Conservation (phyloP, 1,140 invertebrate species). For the Trichoplusia ni region DNA sequence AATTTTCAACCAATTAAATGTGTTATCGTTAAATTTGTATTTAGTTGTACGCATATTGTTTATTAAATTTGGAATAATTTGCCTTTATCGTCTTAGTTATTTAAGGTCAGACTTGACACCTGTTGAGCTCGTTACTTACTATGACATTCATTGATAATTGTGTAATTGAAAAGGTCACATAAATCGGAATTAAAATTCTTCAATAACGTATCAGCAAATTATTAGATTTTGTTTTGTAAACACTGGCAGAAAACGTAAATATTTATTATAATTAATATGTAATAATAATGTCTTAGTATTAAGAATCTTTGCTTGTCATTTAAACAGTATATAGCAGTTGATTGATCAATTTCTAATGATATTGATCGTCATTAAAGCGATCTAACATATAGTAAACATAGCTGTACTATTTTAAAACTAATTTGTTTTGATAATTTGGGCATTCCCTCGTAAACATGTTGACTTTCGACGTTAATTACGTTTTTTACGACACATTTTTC, state of each 20-base stretch:
- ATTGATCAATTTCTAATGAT: too few species aligned
- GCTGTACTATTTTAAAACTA: not conserved
- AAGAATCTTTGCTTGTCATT: too few species aligned
- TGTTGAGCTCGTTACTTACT: not conserved
- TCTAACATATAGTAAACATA: too few species aligned
- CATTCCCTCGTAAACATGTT: not conserved
- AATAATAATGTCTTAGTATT: constrained; percentile 45
- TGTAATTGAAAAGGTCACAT: not conserved
- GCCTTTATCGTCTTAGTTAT: not conserved
- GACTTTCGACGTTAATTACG: not conserved
- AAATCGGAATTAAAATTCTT: constrained; percentile 27
- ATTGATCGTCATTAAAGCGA: too few species aligned
- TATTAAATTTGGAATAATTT: not conserved
- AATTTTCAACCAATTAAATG: constrained; percentile 21
- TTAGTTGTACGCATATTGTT: not conserved
- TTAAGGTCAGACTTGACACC: constrained; percentile 1
- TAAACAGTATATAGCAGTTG: too few species aligned
- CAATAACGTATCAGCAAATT: constrained; percentile 43
- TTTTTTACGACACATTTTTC: not conserved
- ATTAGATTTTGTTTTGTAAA: constrained; percentile 70
- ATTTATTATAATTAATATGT: constrained; percentile 68
- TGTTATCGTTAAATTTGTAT: constrained; percentile 8
- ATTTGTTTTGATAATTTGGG: not conserved
- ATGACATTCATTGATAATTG: constrained; percentile 4
- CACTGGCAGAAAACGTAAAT: constrained; percentile 61